Base-by-base conservation (phyloP, 2,113 vertebrate species). In the Telmatochromis brichardi region DNA sequence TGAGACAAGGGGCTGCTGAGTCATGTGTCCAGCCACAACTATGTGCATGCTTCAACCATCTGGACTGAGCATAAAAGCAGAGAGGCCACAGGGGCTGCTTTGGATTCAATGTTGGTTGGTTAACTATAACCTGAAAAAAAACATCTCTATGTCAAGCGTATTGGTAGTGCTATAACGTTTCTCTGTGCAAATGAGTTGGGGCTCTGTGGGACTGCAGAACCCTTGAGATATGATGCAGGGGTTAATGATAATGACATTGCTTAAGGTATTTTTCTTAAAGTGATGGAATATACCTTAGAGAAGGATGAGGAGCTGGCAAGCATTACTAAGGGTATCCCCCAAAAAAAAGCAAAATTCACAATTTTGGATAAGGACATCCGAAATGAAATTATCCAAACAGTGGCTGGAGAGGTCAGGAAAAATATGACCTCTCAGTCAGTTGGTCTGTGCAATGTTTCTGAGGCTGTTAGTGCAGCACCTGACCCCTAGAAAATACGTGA, bases 71-170 rank as follows among this genome's bases (percentile, higher is more conserved):
- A 57, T 57, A 57, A 57, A 57, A 26, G 54, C 54, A 57, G 54
- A 57, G 54, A 57, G 21, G 54, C 54, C 21, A 26, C 11, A 55
- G 11, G 53, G 53, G 21, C 53, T 55, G 0, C 53, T 55, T 55
- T 55, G 54, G 21, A 13, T 5, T 55, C 54, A 55, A 0, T 26
- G 54, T 26, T 55, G 6, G 21, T 26, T 55, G 11, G 11, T 26
- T 2, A 55, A 55, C 0, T 7, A 1, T 26, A 55, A 55, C 54
- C 4, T 13, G 19, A 6, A 21, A 53, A 50, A 54, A 55, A 23
- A 7, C 53, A 12, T 54, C 0, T 0, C 53, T 55, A 55, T 1
- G 11, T 55, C 21, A 7, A 2, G 53, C 0, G 21, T 23, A 55
- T 55, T 23, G 21, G 53, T 23, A 55, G 21, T 55, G 53, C 53